Base-by-base conservation (phyloP, 2,888 invertebrate species). In the Cheilosia impressa region DNA sequence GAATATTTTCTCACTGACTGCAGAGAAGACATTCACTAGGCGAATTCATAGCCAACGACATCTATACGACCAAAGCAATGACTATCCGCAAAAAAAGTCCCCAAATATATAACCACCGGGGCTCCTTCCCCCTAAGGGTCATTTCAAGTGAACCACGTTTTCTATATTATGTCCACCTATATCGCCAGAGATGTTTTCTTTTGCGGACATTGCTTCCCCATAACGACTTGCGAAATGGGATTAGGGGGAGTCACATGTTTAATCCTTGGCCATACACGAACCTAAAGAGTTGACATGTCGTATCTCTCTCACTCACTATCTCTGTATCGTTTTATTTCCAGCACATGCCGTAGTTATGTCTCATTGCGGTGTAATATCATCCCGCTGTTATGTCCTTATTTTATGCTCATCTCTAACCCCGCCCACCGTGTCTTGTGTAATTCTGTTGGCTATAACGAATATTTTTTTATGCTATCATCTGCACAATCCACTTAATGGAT, bases 401-500 rank as follows among this genome's bases (percentile, higher is more conserved):
- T 65, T 38, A 50, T 65, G 63, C 38, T 1, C 4, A 27, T 5
- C n/a, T 43, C 2, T 4, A 1, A 10, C 58, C n/a, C n/a, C 15
- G 5, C 19, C 22, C 3, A 19, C 22, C 13, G 38, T 63, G 34
- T 55, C n/a, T 43, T 41, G 7, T 43, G 22, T 65, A 65, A 75
- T 55, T 19, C 45, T 45, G 10, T 22, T 19, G 50, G 65, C 10
- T 55, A 63, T 71, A 78, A 78, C 63, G 27, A 72, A 58, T 53
- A 13, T 17, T n/a, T 50, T 60, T 65, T 79, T 73, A 66, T 72
- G 58, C 60, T 43, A 66, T 53, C 38, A 60, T 73, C 66, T 68
- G 66, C 53, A 66, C 52, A 72, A 66, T 79, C 79, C 63, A 65
- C 79, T 79, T 79, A 62, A 79, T 66, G 68, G 79, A 79, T 73